Evolutionary conservation across 2,888 invertebrate genomes (phyloP).

Genomic region (Pecten maximus): DNA sequence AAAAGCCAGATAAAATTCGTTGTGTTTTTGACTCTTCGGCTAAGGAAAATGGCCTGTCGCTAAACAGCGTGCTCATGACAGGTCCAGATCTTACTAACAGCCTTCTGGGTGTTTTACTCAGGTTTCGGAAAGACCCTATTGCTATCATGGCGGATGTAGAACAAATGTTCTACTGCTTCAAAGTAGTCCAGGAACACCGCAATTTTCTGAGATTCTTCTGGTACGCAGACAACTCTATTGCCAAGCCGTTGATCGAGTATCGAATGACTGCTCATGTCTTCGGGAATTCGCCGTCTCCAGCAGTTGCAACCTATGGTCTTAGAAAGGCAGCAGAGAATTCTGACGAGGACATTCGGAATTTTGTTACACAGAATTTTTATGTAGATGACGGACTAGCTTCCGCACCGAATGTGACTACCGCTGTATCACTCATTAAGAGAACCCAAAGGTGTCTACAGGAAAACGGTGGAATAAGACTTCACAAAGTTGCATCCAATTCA

Average conservation of each 20-base stretch:
- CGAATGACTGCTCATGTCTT: not conserved
- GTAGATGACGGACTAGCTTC: not conserved
- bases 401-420: not conserved
- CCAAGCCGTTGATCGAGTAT: not conserved
- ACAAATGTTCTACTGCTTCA: not conserved
- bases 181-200: not conserved
- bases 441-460: not conserved
- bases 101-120: not conserved
- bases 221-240: not conserved
- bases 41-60: not conserved
- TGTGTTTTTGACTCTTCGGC: not conserved
- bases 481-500: not conserved
- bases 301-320: not conserved
- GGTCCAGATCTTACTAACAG: constrained; percentile 6
- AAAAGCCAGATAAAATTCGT: not conserved
- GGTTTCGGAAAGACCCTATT: not conserved
- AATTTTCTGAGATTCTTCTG: not conserved
- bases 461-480: not conserved
- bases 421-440: not conserved
- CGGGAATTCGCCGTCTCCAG: not conserved
- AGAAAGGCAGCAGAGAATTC: not conserved
- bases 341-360: not conserved
- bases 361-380: not conserved
- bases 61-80: not conserved
- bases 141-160: not conserved